phyloP scores from a whole-genome alignment of 2,797 vertebrate species.

The Sebastolobus altivelis region DNA sequence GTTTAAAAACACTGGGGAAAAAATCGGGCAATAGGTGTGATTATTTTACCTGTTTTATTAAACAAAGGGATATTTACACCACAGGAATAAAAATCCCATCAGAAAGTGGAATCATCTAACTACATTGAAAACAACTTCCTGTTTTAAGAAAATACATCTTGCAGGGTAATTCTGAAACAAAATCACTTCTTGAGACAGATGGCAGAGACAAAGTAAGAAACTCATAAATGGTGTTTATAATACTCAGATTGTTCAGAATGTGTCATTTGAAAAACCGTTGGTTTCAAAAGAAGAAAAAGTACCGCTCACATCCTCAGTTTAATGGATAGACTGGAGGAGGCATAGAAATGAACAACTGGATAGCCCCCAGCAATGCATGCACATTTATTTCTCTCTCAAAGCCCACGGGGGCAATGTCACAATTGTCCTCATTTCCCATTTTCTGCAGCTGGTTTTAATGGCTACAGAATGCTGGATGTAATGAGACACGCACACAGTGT shows the following conservation, averaged over 20 bases:
- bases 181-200: background rate
- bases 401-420: constrained; percentile 38
- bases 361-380: constrained; percentile 17
- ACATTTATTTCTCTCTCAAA: constrained; percentile 50
- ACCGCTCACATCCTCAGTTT: constrained; percentile 13
- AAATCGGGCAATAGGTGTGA: too few relatives aligned
- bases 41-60: too few relatives aligned
- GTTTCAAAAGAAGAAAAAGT: constrained; percentile 11
- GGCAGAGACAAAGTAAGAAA: background rate
- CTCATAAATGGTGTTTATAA: background rate
- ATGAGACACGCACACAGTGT: constrained; percentile 35
- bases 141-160: background rate
- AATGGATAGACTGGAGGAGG: constrained; percentile 33
- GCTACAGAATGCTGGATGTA: constrained; percentile 17
- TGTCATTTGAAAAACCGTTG: background rate
- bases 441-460: constrained; percentile 54
- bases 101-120: background rate
- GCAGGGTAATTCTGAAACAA: background rate
- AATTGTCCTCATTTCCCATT: constrained; percentile 53
- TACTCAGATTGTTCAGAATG: constrained; percentile 3
- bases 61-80: too few relatives aligned
- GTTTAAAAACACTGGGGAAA: background rate
- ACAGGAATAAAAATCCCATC: too few relatives aligned
- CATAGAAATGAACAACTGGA: constrained; percentile 27
- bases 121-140: background rate